Conservation (phyloP, 2,888 invertebrate species). For the Anthrax anthrax region DNA sequence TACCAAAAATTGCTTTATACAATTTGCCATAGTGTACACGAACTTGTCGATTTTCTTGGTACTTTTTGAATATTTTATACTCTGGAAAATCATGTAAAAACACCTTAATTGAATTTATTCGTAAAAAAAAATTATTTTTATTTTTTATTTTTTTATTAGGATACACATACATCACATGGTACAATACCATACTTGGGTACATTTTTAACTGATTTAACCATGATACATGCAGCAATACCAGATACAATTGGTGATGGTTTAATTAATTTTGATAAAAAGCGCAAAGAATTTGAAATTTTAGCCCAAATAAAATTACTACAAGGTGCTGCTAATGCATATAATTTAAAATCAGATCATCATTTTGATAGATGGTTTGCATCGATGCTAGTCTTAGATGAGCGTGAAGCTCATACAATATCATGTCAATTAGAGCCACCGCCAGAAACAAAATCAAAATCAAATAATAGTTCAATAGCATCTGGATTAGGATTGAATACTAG, state of each 20-base stretch:
- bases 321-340: constrained; percentile 87
- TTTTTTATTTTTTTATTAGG: constrained; percentile 23
- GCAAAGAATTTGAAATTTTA: constrained; percentile 96
- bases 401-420: constrained; percentile 79
- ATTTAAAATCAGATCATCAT: constrained; percentile 65
- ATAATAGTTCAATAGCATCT: neutral
- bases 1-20: no score
- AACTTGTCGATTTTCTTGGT: no score
- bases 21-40: no score
- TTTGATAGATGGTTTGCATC: constrained; percentile 96
- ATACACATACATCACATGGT: constrained; percentile 68
- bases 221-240: constrained; percentile 94
- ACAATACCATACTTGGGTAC: constrained; percentile 97
- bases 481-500: constrained; percentile 18
- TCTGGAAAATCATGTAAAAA: no score
- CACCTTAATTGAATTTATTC: no score
- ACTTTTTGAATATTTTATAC: no score
- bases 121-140: no score
- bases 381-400: constrained; percentile 78
- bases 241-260: constrained; percentile 65
- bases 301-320: constrained; percentile 95
- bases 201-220: constrained; percentile 93
- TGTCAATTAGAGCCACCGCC: constrained; percentile 72
- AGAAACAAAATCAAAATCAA: constrained; percentile 23
- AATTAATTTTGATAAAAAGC: constrained; percentile 94